Evolutionary conservation across 2,888 invertebrate species (phyloP).

Genomic region (Zele albiditarsus): DNA sequence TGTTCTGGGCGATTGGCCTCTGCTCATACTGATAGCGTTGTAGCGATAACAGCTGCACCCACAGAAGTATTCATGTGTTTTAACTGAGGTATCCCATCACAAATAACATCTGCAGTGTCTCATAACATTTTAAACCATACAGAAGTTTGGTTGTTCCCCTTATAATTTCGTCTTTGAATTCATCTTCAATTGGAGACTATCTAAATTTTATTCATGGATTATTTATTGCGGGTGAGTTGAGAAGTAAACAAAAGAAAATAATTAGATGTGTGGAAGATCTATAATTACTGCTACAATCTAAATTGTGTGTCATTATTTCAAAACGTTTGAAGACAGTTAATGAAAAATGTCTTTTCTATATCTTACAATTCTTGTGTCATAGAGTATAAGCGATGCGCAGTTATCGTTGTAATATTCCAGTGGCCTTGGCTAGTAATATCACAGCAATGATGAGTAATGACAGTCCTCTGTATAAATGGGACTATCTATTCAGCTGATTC

Average conservation of each 20-base stretch:
- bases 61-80: background rate
- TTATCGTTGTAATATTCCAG: conserved; percentile 24
- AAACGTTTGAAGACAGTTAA: background rate
- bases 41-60: background rate
- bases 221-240: conserved; percentile 35
- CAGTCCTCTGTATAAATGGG: conserved; percentile 17
- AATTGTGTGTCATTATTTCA: background rate
- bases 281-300: background rate
- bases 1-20: background rate
- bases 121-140: background rate
- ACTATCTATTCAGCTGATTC: conserved; percentile 12
- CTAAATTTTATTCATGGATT: conserved; percentile 27
- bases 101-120: background rate
- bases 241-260: background rate
- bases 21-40: conserved; percentile 1
- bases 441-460: conserved; percentile 12
- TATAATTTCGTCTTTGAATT: background rate
- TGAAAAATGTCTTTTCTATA: background rate
- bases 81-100: background rate
- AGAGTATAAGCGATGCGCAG: conserved; percentile 22
- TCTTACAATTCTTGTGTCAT: conserved; percentile 18
- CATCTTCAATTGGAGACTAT: background rate
- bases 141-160: background rate
- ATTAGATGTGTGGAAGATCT: background rate
- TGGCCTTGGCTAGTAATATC: conserved; percentile 21